A percentile compares a stretch with the other conserved stretches of the same genome.
Evolutionary conservation across 2,113 vertebrate species (phyloP).

Genomic region (Sula dactylatra): DNA sequence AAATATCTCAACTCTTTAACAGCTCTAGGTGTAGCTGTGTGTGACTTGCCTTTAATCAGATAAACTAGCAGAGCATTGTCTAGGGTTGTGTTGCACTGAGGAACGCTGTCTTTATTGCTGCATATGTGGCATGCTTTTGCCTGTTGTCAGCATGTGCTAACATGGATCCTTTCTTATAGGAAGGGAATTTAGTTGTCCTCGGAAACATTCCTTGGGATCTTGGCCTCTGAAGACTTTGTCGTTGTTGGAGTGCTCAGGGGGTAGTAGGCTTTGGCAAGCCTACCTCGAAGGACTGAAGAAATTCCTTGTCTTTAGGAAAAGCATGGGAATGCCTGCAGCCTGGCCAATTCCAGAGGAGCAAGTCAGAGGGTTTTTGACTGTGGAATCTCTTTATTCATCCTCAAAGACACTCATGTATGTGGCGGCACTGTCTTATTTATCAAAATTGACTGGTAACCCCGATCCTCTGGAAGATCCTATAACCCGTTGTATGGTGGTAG

Average conservation of each 20-base stretch:
- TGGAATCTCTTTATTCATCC: neutral
- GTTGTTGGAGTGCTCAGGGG: neutral
- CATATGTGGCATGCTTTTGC: neutral
- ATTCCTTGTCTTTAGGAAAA: slow-evolving; percentile 13
- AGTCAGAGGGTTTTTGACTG: slow-evolving; percentile 33
- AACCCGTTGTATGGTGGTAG: neutral
- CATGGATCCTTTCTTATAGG: neutral
- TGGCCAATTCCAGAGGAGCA: slow-evolving; percentile 54
- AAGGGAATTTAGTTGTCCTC: neutral
- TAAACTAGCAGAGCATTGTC: neutral
- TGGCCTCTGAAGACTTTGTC: slow-evolving; percentile 10
- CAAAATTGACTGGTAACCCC: neutral
- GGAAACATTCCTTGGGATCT: neutral
- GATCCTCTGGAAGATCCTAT: slow-evolving; percentile 23
- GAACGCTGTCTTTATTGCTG: neutral
- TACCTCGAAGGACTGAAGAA: neutral
- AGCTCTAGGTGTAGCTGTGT: neutral
- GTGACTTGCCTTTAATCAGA: neutral
- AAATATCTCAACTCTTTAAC: neutral
- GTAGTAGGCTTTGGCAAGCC: slow-evolving; percentile 12
- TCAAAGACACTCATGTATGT: neutral
- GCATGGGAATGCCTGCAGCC: neutral
- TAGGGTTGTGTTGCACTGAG: too few species aligned
- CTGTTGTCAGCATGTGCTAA: neutral
- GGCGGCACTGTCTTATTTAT: slow-evolving; percentile 17